Percentiles rank a stretch among this genome's conserved stretches.
Evolutionary conservation across 2,888 invertebrate genomes (phyloP).

Genomic region (Mesorhabditis spiculigera): DNA sequence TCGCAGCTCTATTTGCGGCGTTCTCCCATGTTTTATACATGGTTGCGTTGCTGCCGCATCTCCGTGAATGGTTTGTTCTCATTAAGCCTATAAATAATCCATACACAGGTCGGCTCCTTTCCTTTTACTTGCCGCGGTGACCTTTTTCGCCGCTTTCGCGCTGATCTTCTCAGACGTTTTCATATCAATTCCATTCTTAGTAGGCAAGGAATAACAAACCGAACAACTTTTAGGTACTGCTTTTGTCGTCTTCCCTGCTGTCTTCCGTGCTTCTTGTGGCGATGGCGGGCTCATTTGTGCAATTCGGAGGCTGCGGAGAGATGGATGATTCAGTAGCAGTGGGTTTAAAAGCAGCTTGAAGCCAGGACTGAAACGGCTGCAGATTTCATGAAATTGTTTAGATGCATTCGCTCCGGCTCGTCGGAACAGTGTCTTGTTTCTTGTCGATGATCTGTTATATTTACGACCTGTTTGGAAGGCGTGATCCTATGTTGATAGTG

Average conservation of each 20-base stretch:
- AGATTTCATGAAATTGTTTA: neutral
- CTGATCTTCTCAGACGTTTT: neutral
- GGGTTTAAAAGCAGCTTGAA: too few relatives aligned
- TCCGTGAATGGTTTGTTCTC: neutral
- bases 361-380: neutral
- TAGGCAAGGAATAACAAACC: neutral
- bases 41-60: neutral
- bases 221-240: neutral
- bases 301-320: neutral
- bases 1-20: neutral
- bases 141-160: neutral
- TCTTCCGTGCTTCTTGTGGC: neutral
- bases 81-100: neutral
- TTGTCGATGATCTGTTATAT: neutral
- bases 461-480: neutral
- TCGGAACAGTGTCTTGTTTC: neutral
- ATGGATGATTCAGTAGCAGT: slow-evolving; percentile 4
- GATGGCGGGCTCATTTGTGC: neutral
- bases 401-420: neutral
- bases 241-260: neutral
- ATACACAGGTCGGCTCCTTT: neutral
- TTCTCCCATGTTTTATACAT: neutral
- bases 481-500: neutral
- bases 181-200: slow-evolving; percentile 1
- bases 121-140: neutral